Conservation (phyloP, 2,888 invertebrate species). For the Phragmatobia fuliginosa region DNA sequence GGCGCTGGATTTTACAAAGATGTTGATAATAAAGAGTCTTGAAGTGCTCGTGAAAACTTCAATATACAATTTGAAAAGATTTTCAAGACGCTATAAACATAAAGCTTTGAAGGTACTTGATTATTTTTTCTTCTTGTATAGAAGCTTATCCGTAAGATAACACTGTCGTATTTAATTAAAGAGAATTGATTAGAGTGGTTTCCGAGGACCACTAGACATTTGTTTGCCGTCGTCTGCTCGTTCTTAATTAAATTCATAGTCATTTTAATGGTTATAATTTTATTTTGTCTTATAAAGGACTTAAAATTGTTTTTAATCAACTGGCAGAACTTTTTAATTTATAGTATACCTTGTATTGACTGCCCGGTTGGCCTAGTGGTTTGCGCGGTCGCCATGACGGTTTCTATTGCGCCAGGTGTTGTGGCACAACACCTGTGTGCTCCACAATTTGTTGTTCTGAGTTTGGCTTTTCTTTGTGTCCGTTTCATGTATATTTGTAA, state of each 20-base stretch:
- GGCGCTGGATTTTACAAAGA: too few species aligned
- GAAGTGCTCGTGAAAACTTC: not conserved
- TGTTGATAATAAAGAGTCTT: not conserved
- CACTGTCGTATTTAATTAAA: constrained; percentile 11
- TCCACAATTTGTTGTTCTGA: too few species aligned
- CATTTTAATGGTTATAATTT: not conserved
- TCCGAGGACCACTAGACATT: constrained; percentile 6
- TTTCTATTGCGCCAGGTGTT: too few species aligned
- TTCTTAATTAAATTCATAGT: not conserved
- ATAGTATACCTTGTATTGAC: too few species aligned
- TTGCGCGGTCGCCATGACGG: too few species aligned
- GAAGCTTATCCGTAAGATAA: not conserved
- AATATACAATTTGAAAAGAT: not conserved
- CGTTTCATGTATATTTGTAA: too few species aligned
- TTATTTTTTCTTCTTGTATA: constrained; percentile 10
- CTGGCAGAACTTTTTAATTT: too few species aligned
- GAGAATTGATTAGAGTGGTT: constrained; percentile 15
- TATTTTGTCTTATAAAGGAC: not conserved
- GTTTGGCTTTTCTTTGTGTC: too few species aligned
- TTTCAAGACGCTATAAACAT: not conserved
- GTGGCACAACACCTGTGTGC: too few species aligned
- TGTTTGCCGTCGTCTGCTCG: constrained; percentile 1
- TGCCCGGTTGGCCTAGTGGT: too few species aligned
- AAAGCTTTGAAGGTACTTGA: constrained; percentile 1
- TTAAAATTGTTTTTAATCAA: too few species aligned